Base-by-base conservation (phyloP, 2,888 invertebrate species). In the Mongoloraphidia duomilia region DNA sequence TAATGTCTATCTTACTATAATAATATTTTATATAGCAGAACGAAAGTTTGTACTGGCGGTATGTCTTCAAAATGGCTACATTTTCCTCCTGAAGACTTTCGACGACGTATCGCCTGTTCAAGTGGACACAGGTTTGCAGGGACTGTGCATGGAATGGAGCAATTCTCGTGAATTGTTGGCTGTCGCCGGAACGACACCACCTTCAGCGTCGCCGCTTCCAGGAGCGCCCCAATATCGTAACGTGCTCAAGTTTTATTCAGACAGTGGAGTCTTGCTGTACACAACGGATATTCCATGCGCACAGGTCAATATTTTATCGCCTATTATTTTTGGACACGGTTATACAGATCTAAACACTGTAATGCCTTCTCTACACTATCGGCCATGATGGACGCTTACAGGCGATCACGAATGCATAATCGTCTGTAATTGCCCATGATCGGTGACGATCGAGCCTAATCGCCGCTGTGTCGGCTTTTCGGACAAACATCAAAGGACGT, bases 101-200 rank as follows among this genome's bases (percentile, higher is more conserved):
- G 95, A 96, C 69, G 95, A 96, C 69, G 83, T 94, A 47, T 87
- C 89, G 54, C 95, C 95, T 0, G 80, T 84, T 57, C 80, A 90
- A 57, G 80, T 94, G 56, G 76, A 80, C 61, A 94, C 94, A 0
- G 82, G 82, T n/a, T 70, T 89, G 52, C 77, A 82, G 58, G 85
- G 86, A 14, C 68, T 90, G 55, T 83, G 86, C 58, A 88, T 95
- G 76, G 95, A 96, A 70, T 96, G 96, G 96, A 93, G 93, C 52
- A 95, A 94, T 67, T 92, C 92, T 2, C 81, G 92, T 35, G 91
- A 93, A 64, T 71, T 93, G 48, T 72, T 96, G 52, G 95, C 94
- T 0, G 91, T 95, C 1, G 93, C 92, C 43, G 95, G 96, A 1
- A 79, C 80, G 11, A 65, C 77, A 48, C 62, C 72, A 37, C 71